Evolutionary conservation across 2,888 invertebrate genomes (phyloP).

Genomic region (Acanthosepion lycidas): DNA sequence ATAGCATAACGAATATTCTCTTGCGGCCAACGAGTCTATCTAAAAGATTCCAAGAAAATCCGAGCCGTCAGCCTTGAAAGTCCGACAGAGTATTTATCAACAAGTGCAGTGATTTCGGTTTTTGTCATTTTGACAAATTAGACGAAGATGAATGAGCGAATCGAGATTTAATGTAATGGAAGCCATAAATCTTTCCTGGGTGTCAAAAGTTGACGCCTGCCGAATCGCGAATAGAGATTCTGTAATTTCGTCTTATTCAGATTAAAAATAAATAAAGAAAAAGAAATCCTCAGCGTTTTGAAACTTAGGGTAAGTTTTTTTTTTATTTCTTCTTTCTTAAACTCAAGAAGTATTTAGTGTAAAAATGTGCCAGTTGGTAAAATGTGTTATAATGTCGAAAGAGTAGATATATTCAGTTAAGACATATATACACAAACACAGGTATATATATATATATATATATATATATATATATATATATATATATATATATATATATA

Average conservation of each 20-base stretch:
- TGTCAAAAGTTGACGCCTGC: not conserved
- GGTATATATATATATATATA: not conserved
- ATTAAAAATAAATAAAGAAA: not conserved
- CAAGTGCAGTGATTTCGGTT: not conserved
- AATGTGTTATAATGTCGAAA: no score
- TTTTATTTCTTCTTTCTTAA: no score
- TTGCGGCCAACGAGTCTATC: no score
- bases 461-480: not conserved
- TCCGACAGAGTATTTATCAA: not conserved
- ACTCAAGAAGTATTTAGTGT: no score
- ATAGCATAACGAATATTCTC: no score
- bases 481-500: not conserved
- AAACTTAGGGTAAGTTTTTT: no score
- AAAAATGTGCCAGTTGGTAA: no score
- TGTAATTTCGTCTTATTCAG: not conserved
- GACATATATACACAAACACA: not conserved
- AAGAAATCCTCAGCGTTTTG: no score
- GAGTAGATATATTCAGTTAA: not conserved
- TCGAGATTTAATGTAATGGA: not conserved
- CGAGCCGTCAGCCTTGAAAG: not conserved
- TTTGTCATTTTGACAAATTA: not conserved
- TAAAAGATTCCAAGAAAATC: no score
- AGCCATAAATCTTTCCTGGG: not conserved
- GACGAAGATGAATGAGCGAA: not conserved
- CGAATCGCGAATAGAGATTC: not conserved